Base-by-base conservation (phyloP, 2,113 vertebrate species). In the Okapia johnstoni region DNA sequence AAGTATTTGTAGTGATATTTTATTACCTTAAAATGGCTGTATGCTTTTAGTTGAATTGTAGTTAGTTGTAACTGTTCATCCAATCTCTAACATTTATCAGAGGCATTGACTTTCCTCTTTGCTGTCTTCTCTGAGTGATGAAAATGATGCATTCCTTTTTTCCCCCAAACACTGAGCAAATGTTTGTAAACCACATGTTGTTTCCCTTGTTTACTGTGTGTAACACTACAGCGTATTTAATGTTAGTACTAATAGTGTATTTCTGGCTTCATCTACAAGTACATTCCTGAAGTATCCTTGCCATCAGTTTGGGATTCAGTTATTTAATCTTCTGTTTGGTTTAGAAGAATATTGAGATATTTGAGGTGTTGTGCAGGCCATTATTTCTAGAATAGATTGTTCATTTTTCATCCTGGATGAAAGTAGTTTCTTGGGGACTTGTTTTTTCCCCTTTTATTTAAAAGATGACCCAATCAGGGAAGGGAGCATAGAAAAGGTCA, bases 181-280 rank as follows among this genome's bases (percentile, higher is more conserved):
- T 94, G 58, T 95, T 97, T 97, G 90, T 97, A 97, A 95, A 90
- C 48, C 83, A 92, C 80, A 90, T 85, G 77, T 87, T 93, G 87
- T 95, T 97, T 97, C 85, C 96, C 90, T 93, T 92, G 87, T 97
- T 97, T 97, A 96, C 93, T 90, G 25, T 87, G 66, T 94, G 52
- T 96, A 96, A 96, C 76, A 95, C 40, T 94, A 92, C 63, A 96
- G 79, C 61, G 92, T 94, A 96, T 90, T 93, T 94, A 88, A 96
- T 95, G 95, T 81, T 91, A 70, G 61, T 95, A 90, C 12, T 76
- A 95, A 96, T 90, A 92, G 14, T 96, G 36, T 97, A 88, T 95
- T 94, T 97, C 60, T 70, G 25, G 86, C 81, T 77, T 94, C 43
- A 26, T 95, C 84, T 50, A 85, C 76, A 93, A 92, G 26, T 91